Percentiles rank a stretch among this genome's conserved stretches.
Conservation (phyloP, 2,888 invertebrate species). For the Tachina lurida region DNA sequence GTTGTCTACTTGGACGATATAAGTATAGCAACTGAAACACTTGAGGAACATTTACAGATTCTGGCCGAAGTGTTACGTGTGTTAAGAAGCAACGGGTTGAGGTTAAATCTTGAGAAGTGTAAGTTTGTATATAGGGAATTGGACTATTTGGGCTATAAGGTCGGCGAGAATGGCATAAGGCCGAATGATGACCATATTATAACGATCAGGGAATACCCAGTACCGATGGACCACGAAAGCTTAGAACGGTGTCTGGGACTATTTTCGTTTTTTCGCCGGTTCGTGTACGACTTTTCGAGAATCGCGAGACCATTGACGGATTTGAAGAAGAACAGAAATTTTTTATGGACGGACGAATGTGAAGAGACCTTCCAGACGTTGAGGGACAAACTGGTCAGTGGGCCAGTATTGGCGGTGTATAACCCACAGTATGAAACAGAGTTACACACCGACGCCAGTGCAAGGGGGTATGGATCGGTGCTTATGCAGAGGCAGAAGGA, state of each 20-base stretch:
- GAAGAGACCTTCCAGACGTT: not conserved
- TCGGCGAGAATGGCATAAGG: slow-evolving; percentile 27
- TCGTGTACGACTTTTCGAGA: slow-evolving; percentile 73
- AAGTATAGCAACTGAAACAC: too few relatives aligned
- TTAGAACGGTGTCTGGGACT: not conserved
- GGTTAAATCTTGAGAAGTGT: slow-evolving; percentile 1
- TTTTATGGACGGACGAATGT: slow-evolving; percentile 21
- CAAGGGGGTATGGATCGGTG: not conserved
- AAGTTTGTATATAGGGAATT: slow-evolving; percentile 27
- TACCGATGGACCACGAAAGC: not conserved
- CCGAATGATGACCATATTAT: slow-evolving; percentile 34
- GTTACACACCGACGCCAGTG: slow-evolving; percentile 39
- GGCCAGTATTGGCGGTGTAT: slow-evolving; percentile 19
- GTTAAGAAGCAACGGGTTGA: too few relatives aligned
- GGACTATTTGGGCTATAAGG: slow-evolving; percentile 56
- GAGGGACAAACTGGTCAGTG: slow-evolving; percentile 5
- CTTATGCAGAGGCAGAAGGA: not conserved
- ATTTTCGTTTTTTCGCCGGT: slow-evolving; percentile 8
- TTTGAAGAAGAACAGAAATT: slow-evolving; percentile 1
- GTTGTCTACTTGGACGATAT: too few relatives aligned
- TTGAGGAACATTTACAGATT: too few relatives aligned
- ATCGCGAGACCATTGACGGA: slow-evolving; percentile 5
- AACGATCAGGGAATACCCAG: slow-evolving; percentile 5
- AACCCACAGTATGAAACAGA: slow-evolving; percentile 66
- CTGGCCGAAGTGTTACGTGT: too few relatives aligned